These are phyloP conservation scores for Sitta europaea DNA, from an alignment of 2,113 vertebrate genomes.

Conservation along the genomic window DNA sequence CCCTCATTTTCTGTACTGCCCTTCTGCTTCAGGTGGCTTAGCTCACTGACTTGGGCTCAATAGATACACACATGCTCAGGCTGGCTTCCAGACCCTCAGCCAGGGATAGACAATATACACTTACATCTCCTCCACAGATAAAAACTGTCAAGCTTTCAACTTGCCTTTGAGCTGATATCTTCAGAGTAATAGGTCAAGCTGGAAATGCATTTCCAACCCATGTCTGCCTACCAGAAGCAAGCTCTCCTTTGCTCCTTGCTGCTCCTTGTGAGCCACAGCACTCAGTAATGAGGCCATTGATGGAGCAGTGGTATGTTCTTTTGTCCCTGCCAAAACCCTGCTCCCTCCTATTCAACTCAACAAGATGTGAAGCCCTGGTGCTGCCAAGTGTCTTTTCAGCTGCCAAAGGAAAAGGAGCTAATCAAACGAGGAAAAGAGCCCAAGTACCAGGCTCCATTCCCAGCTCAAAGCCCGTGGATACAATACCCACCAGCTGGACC, in stretches of 20 bases:
- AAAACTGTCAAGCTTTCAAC: neutral
- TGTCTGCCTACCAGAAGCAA: neutral
- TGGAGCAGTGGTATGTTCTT: constrained; percentile 4
- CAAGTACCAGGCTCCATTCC: neutral
- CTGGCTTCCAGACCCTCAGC: neutral
- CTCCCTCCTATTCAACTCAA: constrained; percentile 31
- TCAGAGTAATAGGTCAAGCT: neutral
- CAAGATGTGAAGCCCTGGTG: neutral
- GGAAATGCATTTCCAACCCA: neutral
- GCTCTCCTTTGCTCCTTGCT: neutral
- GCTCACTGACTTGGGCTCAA: neutral
- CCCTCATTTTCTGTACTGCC: neutral
- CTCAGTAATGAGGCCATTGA: constrained; percentile 11
- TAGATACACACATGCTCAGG: neutral
- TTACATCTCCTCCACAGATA: neutral
- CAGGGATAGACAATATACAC: fast-evolving
- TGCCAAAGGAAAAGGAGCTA: constrained; percentile 37
- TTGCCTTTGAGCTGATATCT: neutral
- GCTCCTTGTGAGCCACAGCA: neutral
- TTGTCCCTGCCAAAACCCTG: constrained; percentile 27
- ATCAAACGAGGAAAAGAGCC: neutral
- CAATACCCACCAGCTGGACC: neutral
- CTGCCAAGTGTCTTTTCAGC: constrained; percentile 41
- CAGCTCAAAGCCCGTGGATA: neutral
- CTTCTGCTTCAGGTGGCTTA: neutral